These are phyloP conservation scores for Sebastes trivittatus DNA, from an alignment of 2,797 vertebrate genomes.

Conservation along the genomic window DNA sequence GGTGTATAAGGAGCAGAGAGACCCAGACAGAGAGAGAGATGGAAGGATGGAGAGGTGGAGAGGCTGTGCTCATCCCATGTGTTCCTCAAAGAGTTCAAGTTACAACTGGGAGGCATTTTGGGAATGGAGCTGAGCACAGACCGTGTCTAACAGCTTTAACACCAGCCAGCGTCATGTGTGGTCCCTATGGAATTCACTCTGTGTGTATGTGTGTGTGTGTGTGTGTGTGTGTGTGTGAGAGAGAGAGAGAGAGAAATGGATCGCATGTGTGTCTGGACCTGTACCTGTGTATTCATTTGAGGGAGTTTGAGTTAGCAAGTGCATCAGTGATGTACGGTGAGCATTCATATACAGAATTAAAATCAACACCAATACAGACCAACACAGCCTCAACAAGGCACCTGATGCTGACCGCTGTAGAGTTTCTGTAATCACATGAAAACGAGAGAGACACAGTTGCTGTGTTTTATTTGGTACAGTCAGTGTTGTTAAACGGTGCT, in stretches of 20 bases:
- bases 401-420: neutral
- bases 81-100: constrained; percentile 62
- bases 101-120: constrained; percentile 63
- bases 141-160: constrained; percentile 72
- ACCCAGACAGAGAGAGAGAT: neutral
- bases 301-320: neutral
- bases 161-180: constrained; percentile 64
- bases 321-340: neutral
- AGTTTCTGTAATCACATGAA: neutral
- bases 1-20: neutral
- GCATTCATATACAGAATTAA: neutral
- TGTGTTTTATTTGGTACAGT: neutral
- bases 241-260: neutral
- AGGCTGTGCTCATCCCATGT: constrained; percentile 45
- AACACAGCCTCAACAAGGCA: neutral
- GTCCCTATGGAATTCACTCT: constrained; percentile 50
- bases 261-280: constrained; percentile 4
- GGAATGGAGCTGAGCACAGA: constrained; percentile 65
- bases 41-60: neutral
- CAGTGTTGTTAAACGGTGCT: neutral
- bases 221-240: neutral
- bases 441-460: neutral
- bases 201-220: constrained; percentile 13
- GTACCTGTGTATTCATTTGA: constrained; percentile 1
- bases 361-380: neutral